phyloP scores from a whole-genome alignment of 2,888 invertebrate genomes.

The Eupithecia pulchellata region DNA sequence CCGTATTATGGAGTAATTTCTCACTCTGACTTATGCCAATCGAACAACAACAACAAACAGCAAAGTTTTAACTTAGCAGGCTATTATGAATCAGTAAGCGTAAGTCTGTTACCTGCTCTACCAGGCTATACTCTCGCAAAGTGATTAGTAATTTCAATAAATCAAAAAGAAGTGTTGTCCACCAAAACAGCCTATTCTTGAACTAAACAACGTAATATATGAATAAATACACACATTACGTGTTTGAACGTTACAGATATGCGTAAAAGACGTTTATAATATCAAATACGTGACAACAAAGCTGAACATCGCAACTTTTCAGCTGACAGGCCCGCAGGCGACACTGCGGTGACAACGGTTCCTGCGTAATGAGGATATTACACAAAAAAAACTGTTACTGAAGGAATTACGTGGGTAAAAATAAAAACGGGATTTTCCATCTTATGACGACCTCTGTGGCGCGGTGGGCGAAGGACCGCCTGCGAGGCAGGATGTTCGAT shows the following conservation, averaged over 20 bases:
- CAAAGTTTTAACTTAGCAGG: too few relatives aligned
- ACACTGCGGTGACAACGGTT: slow-evolving; percentile 51
- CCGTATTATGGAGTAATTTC: too few relatives aligned
- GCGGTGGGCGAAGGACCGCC: too few relatives aligned
- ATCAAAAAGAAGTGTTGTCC: not conserved
- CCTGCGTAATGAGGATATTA: slow-evolving; percentile 46
- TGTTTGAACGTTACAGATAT: slow-evolving; percentile 21
- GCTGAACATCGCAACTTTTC: slow-evolving; percentile 44
- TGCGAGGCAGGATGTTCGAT: too few relatives aligned
- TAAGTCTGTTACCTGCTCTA: too few relatives aligned
- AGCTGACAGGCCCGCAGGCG: slow-evolving; percentile 53
- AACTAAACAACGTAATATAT: not conserved
- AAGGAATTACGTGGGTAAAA: not conserved
- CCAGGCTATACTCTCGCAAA: too few relatives aligned
- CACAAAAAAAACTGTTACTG: slow-evolving; percentile 26
- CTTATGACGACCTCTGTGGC: too few relatives aligned
- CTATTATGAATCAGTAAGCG: too few relatives aligned
- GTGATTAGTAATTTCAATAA: too few relatives aligned
- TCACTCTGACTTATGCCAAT: too few relatives aligned
- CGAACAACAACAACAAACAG: too few relatives aligned
- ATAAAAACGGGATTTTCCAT: not conserved
- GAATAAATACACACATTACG: not conserved
- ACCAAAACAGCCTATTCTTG: not conserved
- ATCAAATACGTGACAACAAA: slow-evolving; percentile 64
- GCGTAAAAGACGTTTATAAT: slow-evolving; percentile 58